phyloP scores from a whole-genome alignment of 2,888 invertebrate species.

The Pseudolycoriella hygida region DNA sequence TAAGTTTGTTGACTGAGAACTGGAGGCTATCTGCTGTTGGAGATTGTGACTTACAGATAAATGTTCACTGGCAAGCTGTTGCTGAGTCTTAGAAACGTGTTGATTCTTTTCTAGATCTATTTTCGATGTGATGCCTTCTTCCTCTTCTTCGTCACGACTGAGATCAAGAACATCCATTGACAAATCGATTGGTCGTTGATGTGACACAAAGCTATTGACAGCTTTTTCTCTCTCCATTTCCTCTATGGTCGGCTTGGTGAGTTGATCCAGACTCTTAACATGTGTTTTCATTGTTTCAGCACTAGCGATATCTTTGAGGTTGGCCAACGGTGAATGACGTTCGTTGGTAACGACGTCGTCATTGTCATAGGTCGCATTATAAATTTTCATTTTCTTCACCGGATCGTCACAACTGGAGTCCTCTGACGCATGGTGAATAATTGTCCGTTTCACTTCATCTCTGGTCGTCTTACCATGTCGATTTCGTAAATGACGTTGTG shows the following conservation, averaged over 20 bases:
- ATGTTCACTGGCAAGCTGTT: slow-evolving; percentile 42
- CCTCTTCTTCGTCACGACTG: slow-evolving; percentile 38
- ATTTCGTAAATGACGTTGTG: slow-evolving; percentile 82
- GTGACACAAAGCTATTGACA: slow-evolving; percentile 13
- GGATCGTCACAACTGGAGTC: slow-evolving; percentile 63
- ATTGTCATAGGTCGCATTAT: slow-evolving; percentile 33
- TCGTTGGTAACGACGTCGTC: slow-evolving; percentile 19
- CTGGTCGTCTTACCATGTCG: slow-evolving; percentile 72
- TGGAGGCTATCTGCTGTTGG: slow-evolving; percentile 10
- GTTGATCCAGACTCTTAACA: slow-evolving; percentile 43
- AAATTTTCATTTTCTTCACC: slow-evolving; percentile 35
- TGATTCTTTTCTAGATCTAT: slow-evolving; percentile 33
- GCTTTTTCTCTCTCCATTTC: slow-evolving; percentile 22
- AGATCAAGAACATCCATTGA: slow-evolving; percentile 68
- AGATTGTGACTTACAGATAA: slow-evolving; percentile 23
- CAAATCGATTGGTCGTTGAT: slow-evolving; percentile 49
- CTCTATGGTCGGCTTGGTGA: slow-evolving; percentile 35
- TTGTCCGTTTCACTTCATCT: slow-evolving; percentile 74
- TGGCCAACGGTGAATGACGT: slow-evolving; percentile 29
- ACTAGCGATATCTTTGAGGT: slow-evolving; percentile 29
- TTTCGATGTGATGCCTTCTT: slow-evolving; percentile 7
- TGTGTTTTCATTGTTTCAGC: slow-evolving; percentile 35
- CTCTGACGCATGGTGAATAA: slow-evolving; percentile 74
- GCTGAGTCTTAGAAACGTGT: slow-evolving; percentile 43
- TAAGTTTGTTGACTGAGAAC: slow-evolving; percentile 13